These are phyloP conservation scores for Pagetopsis macropterus DNA, from an alignment of 2,797 vertebrate genomes.

Conservation along the genomic window DNA sequence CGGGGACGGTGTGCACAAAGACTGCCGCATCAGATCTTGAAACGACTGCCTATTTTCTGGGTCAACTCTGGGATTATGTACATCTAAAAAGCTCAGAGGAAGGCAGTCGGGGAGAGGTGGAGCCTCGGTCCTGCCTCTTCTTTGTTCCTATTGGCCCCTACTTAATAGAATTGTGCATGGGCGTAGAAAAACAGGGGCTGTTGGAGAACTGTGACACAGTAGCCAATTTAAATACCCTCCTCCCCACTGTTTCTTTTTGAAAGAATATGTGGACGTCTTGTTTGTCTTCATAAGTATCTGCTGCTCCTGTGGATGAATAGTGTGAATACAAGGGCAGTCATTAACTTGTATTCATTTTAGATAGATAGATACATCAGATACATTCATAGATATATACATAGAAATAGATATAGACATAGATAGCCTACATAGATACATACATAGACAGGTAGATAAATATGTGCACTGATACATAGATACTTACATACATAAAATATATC, in stretches of 20 bases:
- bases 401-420: slow-evolving; percentile 51
- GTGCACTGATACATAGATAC: neutral
- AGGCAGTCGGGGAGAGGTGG: slow-evolving; percentile 80
- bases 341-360: neutral
- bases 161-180: slow-evolving; percentile 84
- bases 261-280: slow-evolving; percentile 66
- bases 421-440: slow-evolving; percentile 30
- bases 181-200: slow-evolving; percentile 72
- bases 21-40: slow-evolving; percentile 83
- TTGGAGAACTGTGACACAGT: slow-evolving; percentile 76
- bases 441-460: slow-evolving; percentile 34
- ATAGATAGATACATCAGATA: slow-evolving; percentile 54
- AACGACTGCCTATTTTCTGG: slow-evolving; percentile 86
- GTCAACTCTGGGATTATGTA: slow-evolving; percentile 88
- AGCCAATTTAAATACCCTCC: slow-evolving; percentile 75
- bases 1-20: slow-evolving; percentile 78
- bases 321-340: neutral
- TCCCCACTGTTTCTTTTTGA: slow-evolving; percentile 68
- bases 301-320: slow-evolving; percentile 23
- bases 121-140: slow-evolving; percentile 77
- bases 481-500: too few relatives aligned
- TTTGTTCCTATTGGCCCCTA: slow-evolving; percentile 86
- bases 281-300: slow-evolving; percentile 55
- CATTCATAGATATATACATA: slow-evolving; percentile 56
- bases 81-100: slow-evolving; percentile 83